A percentile compares a stretch with the other conserved stretches of the same genome.
Evolutionary conservation across 2,797 vertebrate genomes (phyloP).

Genomic region (Aeoliscus strigatus): DNA sequence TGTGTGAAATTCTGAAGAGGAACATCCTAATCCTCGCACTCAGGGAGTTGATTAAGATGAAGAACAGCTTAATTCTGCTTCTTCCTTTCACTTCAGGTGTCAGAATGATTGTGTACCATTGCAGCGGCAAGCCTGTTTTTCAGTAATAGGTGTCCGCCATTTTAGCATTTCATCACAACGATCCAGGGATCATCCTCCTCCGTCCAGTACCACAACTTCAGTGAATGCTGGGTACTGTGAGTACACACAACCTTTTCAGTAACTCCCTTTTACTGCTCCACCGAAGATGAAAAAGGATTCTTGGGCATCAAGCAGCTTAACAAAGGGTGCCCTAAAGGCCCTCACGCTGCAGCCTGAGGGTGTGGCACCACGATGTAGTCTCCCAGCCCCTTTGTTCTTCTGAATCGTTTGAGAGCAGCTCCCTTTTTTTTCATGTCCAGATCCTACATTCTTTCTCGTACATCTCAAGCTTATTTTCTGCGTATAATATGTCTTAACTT

Average conservation of each 20-base stretch:
- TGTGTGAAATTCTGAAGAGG: conserved; percentile 64
- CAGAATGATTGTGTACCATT: conserved; percentile 13
- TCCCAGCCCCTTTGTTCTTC: conserved; percentile 56
- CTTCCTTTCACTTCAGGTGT: conserved; percentile 23
- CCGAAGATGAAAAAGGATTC: conserved; percentile 60
- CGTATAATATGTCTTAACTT: conserved; percentile 11
- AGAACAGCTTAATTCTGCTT: conserved; percentile 46
- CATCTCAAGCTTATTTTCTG: conserved; percentile 16
- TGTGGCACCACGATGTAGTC: conserved; percentile 55
- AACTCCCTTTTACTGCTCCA: conserved; percentile 31
- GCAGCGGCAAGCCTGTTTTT: no score
- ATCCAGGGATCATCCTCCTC: conserved; percentile 7
- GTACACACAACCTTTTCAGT: conserved; percentile 31
- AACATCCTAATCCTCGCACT: conserved; percentile 68
- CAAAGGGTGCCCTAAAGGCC: conserved; percentile 53
- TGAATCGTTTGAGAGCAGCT: conserved; percentile 43
- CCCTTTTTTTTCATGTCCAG: conserved; percentile 31
- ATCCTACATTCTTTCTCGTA: conserved; percentile 22
- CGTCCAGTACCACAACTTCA: conserved; percentile 1
- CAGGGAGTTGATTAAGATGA: conserved; percentile 54
- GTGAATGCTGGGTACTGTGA: conserved; percentile 31
- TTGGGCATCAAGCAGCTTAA: conserved; percentile 49
- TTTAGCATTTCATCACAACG: conserved; percentile 23
- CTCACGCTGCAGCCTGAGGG: conserved; percentile 55
- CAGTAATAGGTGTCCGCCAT: no score